Evolutionary conservation across 1,140 invertebrate genomes (phyloP).

Genomic region (Pseudoatta argentina): DNA sequence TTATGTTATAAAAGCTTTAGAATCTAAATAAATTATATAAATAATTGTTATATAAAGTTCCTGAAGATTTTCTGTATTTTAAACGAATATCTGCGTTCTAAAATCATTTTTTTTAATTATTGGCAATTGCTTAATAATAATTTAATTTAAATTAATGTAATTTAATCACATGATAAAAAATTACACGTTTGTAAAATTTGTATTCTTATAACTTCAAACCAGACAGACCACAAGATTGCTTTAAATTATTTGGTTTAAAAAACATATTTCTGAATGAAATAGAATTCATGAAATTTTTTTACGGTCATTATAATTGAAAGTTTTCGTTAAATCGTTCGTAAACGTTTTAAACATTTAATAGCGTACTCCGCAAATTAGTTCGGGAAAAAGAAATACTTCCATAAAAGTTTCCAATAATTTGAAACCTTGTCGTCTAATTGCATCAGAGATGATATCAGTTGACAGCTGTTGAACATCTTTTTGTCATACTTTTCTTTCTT

Average conservation of each 20-base stretch:
- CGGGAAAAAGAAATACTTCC: not conserved
- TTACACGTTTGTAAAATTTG: not conserved
- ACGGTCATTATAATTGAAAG: not conserved
- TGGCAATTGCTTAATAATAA: not conserved
- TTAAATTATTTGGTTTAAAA: slow-evolving; percentile 6
- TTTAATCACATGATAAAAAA: not conserved
- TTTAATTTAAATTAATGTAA: not conserved
- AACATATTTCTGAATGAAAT: not conserved
- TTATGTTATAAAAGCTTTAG: not conserved
- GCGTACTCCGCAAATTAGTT: not conserved
- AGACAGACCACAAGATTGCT: not conserved
- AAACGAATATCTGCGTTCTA: not conserved
- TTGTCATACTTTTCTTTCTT: not conserved
- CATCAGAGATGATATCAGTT: slow-evolving; percentile 19
- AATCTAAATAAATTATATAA: not conserved
- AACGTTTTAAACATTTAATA: slow-evolving; percentile 32
- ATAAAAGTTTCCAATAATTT: slow-evolving; percentile 56
- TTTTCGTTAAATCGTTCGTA: not conserved
- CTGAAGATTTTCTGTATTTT: not conserved
- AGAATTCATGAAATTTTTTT: slow-evolving; percentile 31
- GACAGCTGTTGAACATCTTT: not conserved
- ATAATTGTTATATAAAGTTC: not conserved
- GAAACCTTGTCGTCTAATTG: slow-evolving; percentile 34
- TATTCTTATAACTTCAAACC: not conserved
- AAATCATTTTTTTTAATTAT: not conserved